Percentiles rank a stretch among this genome's conserved stretches.
These are phyloP conservation scores for Dipus sagitta DNA, from an alignment of 2,797 vertebrate species.

Conservation along the genomic window DNA sequence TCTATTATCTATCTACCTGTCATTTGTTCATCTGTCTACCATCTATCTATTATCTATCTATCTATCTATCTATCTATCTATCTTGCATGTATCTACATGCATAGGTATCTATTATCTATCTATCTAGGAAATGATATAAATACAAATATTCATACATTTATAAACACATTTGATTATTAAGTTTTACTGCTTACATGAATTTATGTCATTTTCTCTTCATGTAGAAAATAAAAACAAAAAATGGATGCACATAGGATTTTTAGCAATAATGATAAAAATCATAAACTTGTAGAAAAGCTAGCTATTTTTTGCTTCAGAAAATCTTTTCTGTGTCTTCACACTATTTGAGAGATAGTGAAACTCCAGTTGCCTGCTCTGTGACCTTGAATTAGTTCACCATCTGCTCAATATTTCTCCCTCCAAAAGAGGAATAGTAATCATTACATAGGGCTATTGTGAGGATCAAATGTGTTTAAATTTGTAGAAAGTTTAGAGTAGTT, in stretches of 20 bases:
- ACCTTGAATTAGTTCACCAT: neutral
- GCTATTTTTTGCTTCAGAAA: neutral
- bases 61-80: neutral
- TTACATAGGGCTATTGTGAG: neutral
- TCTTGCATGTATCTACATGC: too few species aligned
- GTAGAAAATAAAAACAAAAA: neutral
- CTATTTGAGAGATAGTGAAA: neutral
- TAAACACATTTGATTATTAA: neutral
- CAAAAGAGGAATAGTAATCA: neutral
- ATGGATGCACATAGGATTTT: neutral
- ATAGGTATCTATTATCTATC: neutral
- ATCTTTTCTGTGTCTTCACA: neutral
- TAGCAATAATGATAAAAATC: neutral
- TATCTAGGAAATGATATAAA: neutral
- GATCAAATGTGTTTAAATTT: conserved; percentile 21
- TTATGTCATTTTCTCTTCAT: neutral
- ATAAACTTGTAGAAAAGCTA: neutral
- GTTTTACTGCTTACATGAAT: conserved; percentile 11
- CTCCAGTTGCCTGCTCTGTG: neutral
- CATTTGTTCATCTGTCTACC: neutral
- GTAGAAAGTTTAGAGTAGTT: neutral
- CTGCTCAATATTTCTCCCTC: neutral
- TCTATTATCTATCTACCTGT: too few species aligned
- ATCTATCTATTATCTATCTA: neutral
- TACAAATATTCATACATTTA: neutral